These are phyloP conservation scores for Chalcosyrphus nemorum DNA, from an alignment of 2,888 invertebrate species.

Conservation along the genomic window DNA sequence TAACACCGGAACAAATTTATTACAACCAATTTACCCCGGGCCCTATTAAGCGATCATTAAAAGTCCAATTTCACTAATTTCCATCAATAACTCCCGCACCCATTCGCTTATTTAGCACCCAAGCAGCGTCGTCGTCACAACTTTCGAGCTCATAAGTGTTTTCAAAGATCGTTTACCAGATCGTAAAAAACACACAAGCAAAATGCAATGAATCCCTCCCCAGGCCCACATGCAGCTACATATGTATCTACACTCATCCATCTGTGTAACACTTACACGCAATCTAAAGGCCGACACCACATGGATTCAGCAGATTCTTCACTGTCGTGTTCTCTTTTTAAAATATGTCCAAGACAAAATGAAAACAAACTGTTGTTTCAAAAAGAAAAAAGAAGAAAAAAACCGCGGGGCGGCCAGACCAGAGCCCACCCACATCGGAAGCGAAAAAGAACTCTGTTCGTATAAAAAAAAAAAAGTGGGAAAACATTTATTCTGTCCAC, in stretches of 20 bases:
- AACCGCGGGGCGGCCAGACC: background rate
- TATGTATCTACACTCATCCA: background rate
- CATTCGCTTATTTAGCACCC: constrained; percentile 17
- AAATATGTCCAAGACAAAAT: constrained; percentile 46
- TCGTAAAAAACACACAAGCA: constrained; percentile 21
- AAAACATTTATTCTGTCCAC: constrained; percentile 54
- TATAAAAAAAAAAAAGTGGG: constrained; percentile 33
- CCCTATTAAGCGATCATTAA: constrained; percentile 66
- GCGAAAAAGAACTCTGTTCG: constrained; percentile 6
- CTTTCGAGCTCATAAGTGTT: constrained; percentile 16
- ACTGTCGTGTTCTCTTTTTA: constrained; percentile 28
- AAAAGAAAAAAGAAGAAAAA: constrained; percentile 3
- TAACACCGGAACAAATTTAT: constrained; percentile 57
- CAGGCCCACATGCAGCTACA: background rate
- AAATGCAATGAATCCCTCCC: constrained; percentile 9
- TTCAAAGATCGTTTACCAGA: constrained; percentile 56
- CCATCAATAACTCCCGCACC: constrained; percentile 48
- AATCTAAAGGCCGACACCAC: constrained; percentile 29
- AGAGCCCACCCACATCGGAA: constrained; percentile 56
- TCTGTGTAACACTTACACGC: constrained; percentile 19
- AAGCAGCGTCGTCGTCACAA: constrained; percentile 6
- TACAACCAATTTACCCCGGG: constrained; percentile 46
- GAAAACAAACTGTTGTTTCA: constrained; percentile 42
- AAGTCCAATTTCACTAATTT: constrained; percentile 69
- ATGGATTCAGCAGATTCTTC: constrained; percentile 44